Evolutionary conservation across 2,888 invertebrate species (phyloP).

Genomic region (Pristionchus exspectatus): DNA sequence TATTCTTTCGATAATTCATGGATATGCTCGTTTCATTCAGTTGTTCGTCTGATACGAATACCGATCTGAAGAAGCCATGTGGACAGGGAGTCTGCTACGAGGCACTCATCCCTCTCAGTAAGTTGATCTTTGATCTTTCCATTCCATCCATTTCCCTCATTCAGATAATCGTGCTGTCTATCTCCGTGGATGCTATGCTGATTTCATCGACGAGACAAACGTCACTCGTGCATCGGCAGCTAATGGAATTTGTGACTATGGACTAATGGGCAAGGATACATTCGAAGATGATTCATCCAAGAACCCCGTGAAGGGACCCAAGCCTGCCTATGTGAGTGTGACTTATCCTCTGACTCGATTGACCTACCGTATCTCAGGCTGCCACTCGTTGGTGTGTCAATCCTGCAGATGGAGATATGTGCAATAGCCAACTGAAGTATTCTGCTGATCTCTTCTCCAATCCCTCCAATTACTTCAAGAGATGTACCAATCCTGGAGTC

Average conservation of each 20-base stretch:
- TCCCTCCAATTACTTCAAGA: conserved; percentile 17
- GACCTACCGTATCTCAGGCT: conserved; percentile 34
- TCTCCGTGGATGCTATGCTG: conserved; percentile 48
- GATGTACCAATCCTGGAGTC: neutral
- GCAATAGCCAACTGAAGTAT: neutral
- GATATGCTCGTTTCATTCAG: neutral
- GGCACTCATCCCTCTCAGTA: conserved; percentile 31
- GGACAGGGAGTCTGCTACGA: conserved; percentile 23
- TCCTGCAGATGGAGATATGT: neutral
- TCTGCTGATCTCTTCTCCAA: neutral
- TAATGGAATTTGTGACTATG: neutral
- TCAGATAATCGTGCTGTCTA: neutral
- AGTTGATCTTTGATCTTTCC: conserved; percentile 21
- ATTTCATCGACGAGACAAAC: conserved; percentile 21
- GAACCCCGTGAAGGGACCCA: neutral
- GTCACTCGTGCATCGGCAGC: neutral
- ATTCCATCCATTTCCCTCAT: too few species aligned
- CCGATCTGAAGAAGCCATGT: neutral
- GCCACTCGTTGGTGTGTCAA: conserved; percentile 30
- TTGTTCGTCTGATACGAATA: neutral
- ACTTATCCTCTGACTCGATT: neutral
- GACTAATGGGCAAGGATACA: neutral
- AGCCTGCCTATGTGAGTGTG: conserved; percentile 14
- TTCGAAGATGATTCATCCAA: neutral
- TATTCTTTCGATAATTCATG: neutral